Conservation (phyloP, 2,113 vertebrate species). For the Podarcis muralis region DNA sequence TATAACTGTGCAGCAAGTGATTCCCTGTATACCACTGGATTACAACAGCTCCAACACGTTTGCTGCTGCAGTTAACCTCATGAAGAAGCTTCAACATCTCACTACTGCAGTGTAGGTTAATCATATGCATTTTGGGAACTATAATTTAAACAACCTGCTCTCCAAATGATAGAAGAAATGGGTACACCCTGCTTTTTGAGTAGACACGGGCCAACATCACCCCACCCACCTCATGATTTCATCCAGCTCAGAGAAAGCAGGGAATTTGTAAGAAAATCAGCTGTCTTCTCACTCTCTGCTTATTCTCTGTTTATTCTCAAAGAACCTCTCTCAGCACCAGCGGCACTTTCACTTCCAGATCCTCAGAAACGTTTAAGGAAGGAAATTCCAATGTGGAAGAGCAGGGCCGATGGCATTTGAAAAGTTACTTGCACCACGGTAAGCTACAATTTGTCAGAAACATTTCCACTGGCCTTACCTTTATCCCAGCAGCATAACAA, state of each 20-base stretch:
- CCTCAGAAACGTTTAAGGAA: neutral
- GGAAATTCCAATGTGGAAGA: slow-evolving; percentile 1
- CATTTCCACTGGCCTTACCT: neutral
- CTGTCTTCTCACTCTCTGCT: too few species aligned
- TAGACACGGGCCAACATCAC: neutral
- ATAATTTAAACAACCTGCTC: neutral
- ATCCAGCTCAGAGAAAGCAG: neutral
- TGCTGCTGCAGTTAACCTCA: neutral
- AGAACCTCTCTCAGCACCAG: neutral
- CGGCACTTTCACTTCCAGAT: neutral
- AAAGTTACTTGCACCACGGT: neutral
- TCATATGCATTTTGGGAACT: neutral
- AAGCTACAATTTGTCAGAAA: neutral
- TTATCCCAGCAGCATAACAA: neutral
- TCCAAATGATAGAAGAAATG: neutral
- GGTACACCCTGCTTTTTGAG: neutral
- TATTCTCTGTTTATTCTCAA: neutral
- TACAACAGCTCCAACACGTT: neutral
- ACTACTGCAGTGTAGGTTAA: neutral
- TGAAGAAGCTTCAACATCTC: neutral
- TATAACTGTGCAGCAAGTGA: neutral
- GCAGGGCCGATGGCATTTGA: neutral
- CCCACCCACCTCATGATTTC: neutral
- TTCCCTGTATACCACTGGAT: neutral
- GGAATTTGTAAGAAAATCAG: neutral